Base-by-base conservation (phyloP, 2,113 vertebrate species). In the Psettodes erumei region DNA sequence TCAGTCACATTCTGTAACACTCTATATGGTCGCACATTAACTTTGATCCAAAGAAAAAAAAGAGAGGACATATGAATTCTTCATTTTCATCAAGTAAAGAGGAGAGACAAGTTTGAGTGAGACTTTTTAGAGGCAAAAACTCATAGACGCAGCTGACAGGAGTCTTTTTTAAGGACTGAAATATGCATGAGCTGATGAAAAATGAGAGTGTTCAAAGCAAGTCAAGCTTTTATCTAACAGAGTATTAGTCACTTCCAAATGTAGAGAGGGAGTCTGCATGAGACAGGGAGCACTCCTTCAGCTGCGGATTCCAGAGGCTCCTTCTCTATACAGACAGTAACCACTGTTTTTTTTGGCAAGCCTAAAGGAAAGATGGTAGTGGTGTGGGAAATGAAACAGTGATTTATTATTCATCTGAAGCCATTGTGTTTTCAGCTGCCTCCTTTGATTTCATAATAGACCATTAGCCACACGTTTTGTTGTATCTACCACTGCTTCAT, bases 131-230 rank as follows among this genome's bases (percentile, higher is more conserved):
- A 18, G 7, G 50, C 59, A 65, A 73, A 84, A 75, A 55, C 48
- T 66, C 72, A 77, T 45, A 78, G 84, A 86, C 66, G 72, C 33
- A 82, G 72, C 84, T 77, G 81, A 85, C 69, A 83, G 81, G 76
- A 87, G 78, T 56, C n/a, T 28, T 67, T 86, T 88, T 86, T 63
- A 69, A 48, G 78, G 54, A 19, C 77, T 91, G 80, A 91, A 90
- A 92, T 92, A 90, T 90, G 82, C 63, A 90, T 87, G 84, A 88
- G 71, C 67, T 82, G 86, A 86, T 90, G 83, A 88, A 89, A 91
- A 89, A 90, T 85, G 58, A 86, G 80, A 76, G 75, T 75, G 84
- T 85, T 85, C 62, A 83, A 87, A 81, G 81, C 77, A 83, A 85
- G 83, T 60, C 16, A 19, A 81, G 68, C 69, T 90, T 86, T 89